Percentiles rank a stretch among this genome's conserved stretches.
These are phyloP conservation scores for Nycticryphes semicollaris DNA, from an alignment of 2,113 vertebrate species.

Conservation along the genomic window DNA sequence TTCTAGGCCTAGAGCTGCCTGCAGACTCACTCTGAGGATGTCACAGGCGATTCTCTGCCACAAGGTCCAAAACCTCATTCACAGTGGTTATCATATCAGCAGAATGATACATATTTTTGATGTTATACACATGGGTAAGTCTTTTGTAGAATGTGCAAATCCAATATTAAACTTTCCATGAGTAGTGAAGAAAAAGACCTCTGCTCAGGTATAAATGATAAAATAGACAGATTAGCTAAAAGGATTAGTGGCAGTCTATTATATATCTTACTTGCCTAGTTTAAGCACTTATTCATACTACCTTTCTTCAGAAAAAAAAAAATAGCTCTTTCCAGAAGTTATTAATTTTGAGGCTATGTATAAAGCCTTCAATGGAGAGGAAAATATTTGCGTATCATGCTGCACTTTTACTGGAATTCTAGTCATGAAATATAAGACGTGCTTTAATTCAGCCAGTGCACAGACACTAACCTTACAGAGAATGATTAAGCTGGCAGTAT, in stretches of 20 bases:
- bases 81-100: not conserved
- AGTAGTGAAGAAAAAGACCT: not conserved
- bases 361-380: not conserved
- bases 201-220: not conserved
- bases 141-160: not conserved
- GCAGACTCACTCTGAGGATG: not conserved
- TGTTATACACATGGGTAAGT: not conserved
- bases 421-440: conserved; percentile 1
- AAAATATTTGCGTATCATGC: not conserved
- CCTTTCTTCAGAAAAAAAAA: not conserved
- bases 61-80: not conserved
- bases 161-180: not conserved
- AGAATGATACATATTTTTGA: not conserved
- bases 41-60: not conserved
- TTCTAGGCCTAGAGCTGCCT: not conserved
- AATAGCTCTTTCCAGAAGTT: not conserved
- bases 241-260: not conserved
- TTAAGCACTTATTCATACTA: not conserved
- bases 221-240: not conserved
- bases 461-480: conserved; percentile 1
- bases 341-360: not conserved
- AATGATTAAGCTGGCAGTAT: conserved; percentile 37
- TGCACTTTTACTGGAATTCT: conserved; percentile 24
- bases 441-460: not conserved
- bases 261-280: not conserved